Conservation (phyloP, 2,888 invertebrate species). For the Drosophila trichaetosa region DNA sequence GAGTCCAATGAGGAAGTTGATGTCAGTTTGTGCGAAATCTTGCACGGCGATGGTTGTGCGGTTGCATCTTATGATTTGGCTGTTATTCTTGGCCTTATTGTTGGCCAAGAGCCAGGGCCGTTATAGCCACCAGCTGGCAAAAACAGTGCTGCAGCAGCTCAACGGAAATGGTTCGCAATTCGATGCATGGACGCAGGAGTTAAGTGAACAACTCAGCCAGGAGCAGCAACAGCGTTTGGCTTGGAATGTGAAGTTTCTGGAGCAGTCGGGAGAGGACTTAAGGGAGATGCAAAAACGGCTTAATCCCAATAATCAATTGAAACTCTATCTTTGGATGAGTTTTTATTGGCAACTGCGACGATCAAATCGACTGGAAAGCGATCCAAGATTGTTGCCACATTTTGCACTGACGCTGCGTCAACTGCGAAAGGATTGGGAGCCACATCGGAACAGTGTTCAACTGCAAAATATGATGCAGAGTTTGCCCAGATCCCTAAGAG, state of each 20-base stretch:
- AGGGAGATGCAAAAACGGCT: constrained; percentile 35
- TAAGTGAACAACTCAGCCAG: constrained; percentile 22
- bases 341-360: constrained; percentile 61
- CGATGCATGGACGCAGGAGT: constrained; percentile 40
- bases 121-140: neutral
- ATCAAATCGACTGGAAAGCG: constrained; percentile 16
- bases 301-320: constrained; percentile 48
- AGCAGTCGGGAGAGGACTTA: neutral
- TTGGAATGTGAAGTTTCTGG: constrained; percentile 46
- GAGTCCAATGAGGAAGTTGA: neutral
- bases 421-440: neutral
- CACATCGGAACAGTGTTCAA: constrained; percentile 21
- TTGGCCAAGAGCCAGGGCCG: constrained; percentile 1
- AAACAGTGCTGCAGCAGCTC: constrained; percentile 23
- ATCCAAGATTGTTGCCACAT: constrained; percentile 36
- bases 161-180: constrained; percentile 21
- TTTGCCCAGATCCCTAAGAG: constrained; percentile 45
- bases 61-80: neutral
- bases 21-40: constrained; percentile 30
- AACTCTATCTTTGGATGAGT: constrained; percentile 58
- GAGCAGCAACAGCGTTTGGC: constrained; percentile 50
- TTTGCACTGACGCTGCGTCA: constrained; percentile 58
- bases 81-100: neutral
- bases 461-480: constrained; percentile 70
- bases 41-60: constrained; percentile 32